Evolutionary conservation across 2,113 vertebrate species (phyloP).

Genomic region (Limanda limanda): DNA sequence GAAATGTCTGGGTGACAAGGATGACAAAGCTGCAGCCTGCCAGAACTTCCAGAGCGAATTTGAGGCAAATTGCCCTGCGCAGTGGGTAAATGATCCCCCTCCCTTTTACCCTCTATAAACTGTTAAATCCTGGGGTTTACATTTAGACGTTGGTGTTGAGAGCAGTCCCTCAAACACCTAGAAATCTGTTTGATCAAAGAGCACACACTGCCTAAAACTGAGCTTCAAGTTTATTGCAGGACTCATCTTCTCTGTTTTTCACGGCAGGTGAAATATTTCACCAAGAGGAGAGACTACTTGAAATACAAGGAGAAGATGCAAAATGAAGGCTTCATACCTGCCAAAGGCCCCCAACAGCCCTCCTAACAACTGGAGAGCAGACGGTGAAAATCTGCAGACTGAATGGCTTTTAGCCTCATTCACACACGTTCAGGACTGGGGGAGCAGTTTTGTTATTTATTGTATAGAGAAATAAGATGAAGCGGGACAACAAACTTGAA

Average conservation of each 20-base stretch:
- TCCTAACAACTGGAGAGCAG: constrained; percentile 32
- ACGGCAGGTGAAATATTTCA: constrained; percentile 92
- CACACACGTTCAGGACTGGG: background rate
- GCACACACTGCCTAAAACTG: too few relatives aligned
- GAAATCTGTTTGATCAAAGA: background rate
- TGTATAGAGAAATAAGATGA: constrained; percentile 4
- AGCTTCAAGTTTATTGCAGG: too few relatives aligned
- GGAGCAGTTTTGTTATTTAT: constrained; percentile 43
- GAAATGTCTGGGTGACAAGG: constrained; percentile 88
- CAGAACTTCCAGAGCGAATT: constrained; percentile 81
- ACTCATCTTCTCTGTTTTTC: background rate
- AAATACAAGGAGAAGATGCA: constrained; percentile 92
- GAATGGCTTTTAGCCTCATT: background rate
- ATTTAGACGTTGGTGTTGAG: background rate
- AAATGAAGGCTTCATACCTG: constrained; percentile 83
- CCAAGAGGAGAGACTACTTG: constrained; percentile 92
- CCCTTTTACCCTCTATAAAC: background rate
- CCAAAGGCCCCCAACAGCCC: constrained; percentile 76
- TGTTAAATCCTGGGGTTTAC: background rate
- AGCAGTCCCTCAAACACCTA: background rate
- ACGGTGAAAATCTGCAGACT: background rate
- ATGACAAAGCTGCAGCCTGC: constrained; percentile 79
- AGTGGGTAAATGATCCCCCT: constrained; percentile 85
- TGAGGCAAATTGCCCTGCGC: constrained; percentile 88
- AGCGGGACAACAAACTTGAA: background rate